A percentile compares a stretch with the other conserved stretches of the same genome.
These are phyloP conservation scores for Ochropleura plecta DNA, from an alignment of 2,888 invertebrate genomes.

Conservation along the genomic window DNA sequence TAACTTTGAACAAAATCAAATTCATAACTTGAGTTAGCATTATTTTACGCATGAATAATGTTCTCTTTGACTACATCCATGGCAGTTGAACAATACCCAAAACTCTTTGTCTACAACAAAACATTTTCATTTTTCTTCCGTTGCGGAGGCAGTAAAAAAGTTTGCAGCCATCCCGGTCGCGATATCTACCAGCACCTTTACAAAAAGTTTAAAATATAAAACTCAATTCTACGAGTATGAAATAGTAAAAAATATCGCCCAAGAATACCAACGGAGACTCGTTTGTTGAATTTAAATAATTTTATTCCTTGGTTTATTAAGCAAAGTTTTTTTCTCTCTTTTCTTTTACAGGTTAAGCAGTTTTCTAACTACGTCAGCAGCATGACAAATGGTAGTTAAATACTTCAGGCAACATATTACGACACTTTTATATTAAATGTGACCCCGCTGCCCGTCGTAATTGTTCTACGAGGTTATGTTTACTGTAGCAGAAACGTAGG, in stretches of 20 bases:
- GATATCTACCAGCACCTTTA: constrained; percentile 51
- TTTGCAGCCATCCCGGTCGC: constrained; percentile 38
- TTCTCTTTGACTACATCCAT: constrained; percentile 15
- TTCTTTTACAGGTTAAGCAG: constrained; percentile 32
- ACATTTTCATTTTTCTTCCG: constrained; percentile 73
- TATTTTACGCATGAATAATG: constrained; percentile 38
- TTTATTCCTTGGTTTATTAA: constrained; percentile 59
- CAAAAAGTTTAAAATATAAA: constrained; percentile 60
- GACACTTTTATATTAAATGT: constrained; percentile 15
- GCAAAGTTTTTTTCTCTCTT: constrained; percentile 14
- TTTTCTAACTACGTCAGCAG: constrained; percentile 11
- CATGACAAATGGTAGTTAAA: constrained; percentile 15
- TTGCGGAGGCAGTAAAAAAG: constrained; percentile 62
- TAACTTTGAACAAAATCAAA: constrained; percentile 27
- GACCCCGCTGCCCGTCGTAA: constrained; percentile 3
- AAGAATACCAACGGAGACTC: constrained; percentile 53
- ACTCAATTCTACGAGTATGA: constrained; percentile 40
- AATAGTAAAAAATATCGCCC: constrained; percentile 56
- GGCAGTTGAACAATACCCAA: constrained; percentile 59
- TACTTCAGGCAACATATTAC: constrained; percentile 23
- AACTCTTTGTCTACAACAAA: constrained; percentile 69
- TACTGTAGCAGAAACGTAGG: constrained; percentile 12
- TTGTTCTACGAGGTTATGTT: constrained; percentile 31
- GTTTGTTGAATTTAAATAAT: constrained; percentile 62
- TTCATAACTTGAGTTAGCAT: constrained; percentile 10